These are phyloP conservation scores for Synergus gifuensis DNA, from an alignment of 2,888 invertebrate species.

Conservation along the genomic window DNA sequence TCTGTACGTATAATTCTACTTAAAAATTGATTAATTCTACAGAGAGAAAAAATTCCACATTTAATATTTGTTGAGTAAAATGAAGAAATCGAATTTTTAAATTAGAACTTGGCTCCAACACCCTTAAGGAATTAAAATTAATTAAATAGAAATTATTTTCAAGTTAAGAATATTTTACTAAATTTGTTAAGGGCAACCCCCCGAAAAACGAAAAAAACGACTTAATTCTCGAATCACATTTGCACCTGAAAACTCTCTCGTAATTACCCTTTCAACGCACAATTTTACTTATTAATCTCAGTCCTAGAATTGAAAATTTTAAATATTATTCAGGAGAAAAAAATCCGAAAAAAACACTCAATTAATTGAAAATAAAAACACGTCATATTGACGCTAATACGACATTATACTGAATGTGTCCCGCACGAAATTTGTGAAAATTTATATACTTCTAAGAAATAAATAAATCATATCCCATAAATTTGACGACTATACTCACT, in stretches of 20 bases:
- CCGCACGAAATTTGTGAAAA: constrained; percentile 52
- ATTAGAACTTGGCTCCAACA: too few relatives aligned
- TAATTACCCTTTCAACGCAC: neutral
- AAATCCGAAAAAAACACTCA: neutral
- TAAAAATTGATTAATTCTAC: too few relatives aligned
- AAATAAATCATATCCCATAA: constrained; percentile 14
- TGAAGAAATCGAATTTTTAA: too few relatives aligned
- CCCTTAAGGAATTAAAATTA: too few relatives aligned
- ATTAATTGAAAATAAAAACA: constrained; percentile 49
- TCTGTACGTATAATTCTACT: too few relatives aligned
- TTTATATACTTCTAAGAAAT: constrained; percentile 34
- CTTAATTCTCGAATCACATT: neutral
- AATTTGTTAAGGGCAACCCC: constrained; percentile 22
- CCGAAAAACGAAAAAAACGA: neutral
- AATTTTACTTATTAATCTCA: neutral
- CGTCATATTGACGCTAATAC: constrained; percentile 22
- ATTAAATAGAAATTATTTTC: too few relatives aligned
- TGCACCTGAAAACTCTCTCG: neutral
- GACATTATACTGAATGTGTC: constrained; percentile 48
- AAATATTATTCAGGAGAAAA: constrained; percentile 21
- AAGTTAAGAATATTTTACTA: neutral
- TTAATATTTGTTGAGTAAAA: too few relatives aligned
- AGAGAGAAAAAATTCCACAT: too few relatives aligned
- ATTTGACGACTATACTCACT: constrained; percentile 31
- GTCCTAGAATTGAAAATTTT: neutral